A percentile compares a stretch with the other conserved stretches of the same genome.
Evolutionary conservation across 1,140 invertebrate species (phyloP).

Genomic region (Druon quercuslanigerum): DNA sequence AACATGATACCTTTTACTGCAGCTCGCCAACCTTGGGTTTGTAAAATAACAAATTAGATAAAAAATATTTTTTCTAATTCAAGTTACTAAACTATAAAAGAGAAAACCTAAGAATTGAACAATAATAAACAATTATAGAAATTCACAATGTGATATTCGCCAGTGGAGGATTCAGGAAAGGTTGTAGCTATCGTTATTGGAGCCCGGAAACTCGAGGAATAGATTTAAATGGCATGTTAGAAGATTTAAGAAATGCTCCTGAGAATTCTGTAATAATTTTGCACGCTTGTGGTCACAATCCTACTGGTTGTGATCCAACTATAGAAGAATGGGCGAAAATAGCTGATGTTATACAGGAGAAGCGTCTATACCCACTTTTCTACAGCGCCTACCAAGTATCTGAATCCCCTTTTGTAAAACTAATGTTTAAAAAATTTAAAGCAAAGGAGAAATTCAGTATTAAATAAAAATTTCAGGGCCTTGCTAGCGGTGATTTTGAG

Average conservation of each 20-base stretch:
- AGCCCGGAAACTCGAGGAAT: constrained; percentile 84
- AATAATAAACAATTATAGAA: constrained; percentile 75
- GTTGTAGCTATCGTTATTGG: constrained; percentile 96
- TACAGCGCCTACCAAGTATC: constrained; percentile 95
- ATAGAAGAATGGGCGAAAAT: constrained; percentile 90
- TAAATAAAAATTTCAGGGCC: constrained; percentile 78
- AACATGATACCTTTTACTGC: constrained; percentile 90
- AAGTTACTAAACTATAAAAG: not conserved
- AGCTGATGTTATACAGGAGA: constrained; percentile 86
- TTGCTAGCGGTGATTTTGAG: constrained; percentile 96
- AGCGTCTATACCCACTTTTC: constrained; percentile 92
- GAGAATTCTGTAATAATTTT: constrained; percentile 93
- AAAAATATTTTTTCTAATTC: too few species aligned
- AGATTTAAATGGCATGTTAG: constrained; percentile 89
- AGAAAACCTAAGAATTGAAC: not conserved
- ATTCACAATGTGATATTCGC: constrained; percentile 94
- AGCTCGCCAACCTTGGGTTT: constrained; percentile 97
- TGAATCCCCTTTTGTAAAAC: constrained; percentile 18
- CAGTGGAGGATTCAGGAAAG: constrained; percentile 89
- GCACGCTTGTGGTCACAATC: constrained; percentile 98
- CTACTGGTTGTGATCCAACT: constrained; percentile 95
- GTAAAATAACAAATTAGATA: constrained; percentile 47
- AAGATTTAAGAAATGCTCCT: constrained; percentile 89
- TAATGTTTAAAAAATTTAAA: too few species aligned
- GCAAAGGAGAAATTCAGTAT: not conserved